These are phyloP conservation scores for Medauroidea extradentata DNA, from an alignment of 1,140 invertebrate species.

Conservation along the genomic window DNA sequence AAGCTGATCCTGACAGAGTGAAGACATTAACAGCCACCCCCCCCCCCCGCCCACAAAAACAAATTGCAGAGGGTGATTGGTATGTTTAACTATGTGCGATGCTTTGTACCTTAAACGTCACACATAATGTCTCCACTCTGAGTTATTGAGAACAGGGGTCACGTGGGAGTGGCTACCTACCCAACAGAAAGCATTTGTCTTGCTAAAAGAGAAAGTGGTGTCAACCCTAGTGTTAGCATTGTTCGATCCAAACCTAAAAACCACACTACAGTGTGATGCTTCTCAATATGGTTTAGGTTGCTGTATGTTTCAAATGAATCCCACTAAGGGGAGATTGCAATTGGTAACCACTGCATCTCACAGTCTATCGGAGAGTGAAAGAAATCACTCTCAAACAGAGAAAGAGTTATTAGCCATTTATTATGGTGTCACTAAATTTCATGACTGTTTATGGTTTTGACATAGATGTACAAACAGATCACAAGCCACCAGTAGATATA, in stretches of 20 bases:
- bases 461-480: constrained; percentile 37
- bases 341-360: constrained; percentile 38
- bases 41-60: constrained; percentile 27
- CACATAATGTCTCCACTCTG: constrained; percentile 15
- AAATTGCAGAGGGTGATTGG: constrained; percentile 37
- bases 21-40: constrained; percentile 35
- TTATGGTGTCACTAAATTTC: constrained; percentile 31
- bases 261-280: constrained; percentile 25
- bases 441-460: constrained; percentile 31
- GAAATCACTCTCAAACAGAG: constrained; percentile 34
- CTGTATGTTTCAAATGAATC: too few relatives aligned
- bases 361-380: constrained; percentile 27
- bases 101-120: constrained; percentile 23
- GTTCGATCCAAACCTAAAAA: constrained; percentile 26
- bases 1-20: constrained; percentile 37
- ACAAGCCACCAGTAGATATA: constrained; percentile 35
- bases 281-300: constrained; percentile 8
- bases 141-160: constrained; percentile 19
- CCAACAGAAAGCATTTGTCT: constrained; percentile 17
- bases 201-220: constrained; percentile 23
- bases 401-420: constrained; percentile 35
- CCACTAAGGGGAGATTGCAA: constrained; percentile 22
- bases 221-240: constrained; percentile 20
- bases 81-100: constrained; percentile 32
- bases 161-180: constrained; percentile 15